Evolutionary conservation across 2,888 invertebrate genomes (phyloP), one percentile per base, ranked within the genome.

Genomic region (Cephalotes varians): DNA sequence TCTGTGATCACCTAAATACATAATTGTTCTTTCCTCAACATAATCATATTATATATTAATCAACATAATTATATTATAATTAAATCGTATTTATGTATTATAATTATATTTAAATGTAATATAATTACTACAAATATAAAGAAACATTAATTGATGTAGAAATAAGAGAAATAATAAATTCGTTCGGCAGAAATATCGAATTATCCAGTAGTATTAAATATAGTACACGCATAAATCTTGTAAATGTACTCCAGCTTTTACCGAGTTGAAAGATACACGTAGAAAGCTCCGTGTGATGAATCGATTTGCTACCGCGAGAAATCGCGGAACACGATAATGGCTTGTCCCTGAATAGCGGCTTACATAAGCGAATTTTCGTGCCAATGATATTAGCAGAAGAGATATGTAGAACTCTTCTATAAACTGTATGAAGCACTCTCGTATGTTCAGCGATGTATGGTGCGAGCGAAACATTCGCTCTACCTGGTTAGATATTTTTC

Each of bases 291-390:
- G 25, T 9, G 64, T 84, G 82, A 87, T 62, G 81, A 88, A 88
- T 88, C 82, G 87, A 72, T 81, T 81, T 82, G 65, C 73, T 82
- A 69, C 72, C 37, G 60, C 56, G 62, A 60, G 49, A 74, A 62
- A 86, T 88, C 80, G 67, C 67, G 60, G 81, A 71, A 65, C 47
- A 21, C 71, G 65, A 79, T 84, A 82, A 83, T 80, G 72, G 79
- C 64, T 72, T 44, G 58, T 80, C 60, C 51, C 76, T 54, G 7
- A 79, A 77, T 72, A 58, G 65, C 51, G 37, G 51, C 51, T 76
- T 76, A 65, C 49, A 65, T 51, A 76, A 64, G 51, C 56, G 44
- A 79, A 58, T 69, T 47, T 21, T 44, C 69, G 44, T 60, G 6
- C 47, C 62, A 4, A 47, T 54, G 40, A 77, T 79, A 77, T 69